These are phyloP conservation scores for Elymnias hypermnestra DNA, from an alignment of 1,140 invertebrate genomes.

Conservation along the genomic window DNA sequence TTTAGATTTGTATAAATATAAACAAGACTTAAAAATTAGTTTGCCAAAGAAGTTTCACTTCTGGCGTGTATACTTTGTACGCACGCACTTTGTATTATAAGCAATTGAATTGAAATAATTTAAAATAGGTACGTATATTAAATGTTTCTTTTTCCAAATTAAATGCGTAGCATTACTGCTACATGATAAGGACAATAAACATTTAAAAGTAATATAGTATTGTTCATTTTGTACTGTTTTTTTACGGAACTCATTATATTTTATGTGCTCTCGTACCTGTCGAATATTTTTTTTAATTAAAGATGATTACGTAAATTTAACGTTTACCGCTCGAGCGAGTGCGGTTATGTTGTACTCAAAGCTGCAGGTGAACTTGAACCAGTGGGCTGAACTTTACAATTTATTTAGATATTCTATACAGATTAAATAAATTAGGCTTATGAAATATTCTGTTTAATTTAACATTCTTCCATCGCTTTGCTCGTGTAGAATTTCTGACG, in stretches of 20 bases:
- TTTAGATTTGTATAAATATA: no score
- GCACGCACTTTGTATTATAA: no score
- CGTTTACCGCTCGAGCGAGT: not conserved
- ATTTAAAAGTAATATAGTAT: no score
- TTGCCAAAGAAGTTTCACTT: no score
- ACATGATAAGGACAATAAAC: no score
- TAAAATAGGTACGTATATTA: no score
- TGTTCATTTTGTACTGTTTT: no score
- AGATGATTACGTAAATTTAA: constrained; percentile 2
- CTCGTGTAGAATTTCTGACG: not conserved
- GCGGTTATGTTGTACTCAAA: not conserved
- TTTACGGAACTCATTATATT: not conserved
- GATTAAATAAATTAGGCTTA: constrained; percentile 1
- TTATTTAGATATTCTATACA: constrained; percentile 2
- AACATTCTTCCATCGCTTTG: not conserved
- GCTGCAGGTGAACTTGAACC: not conserved
- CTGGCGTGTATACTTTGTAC: no score
- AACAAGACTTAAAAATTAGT: no score
- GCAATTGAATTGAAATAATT: no score
- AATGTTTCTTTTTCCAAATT: no score
- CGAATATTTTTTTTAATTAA: not conserved
- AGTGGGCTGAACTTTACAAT: constrained; percentile 2
- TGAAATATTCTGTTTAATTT: constrained; percentile 3
- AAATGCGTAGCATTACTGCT: no score
- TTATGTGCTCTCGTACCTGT: not conserved